phyloP scores from a whole-genome alignment of 2,113 vertebrate species.

The Syngnathus floridae region DNA sequence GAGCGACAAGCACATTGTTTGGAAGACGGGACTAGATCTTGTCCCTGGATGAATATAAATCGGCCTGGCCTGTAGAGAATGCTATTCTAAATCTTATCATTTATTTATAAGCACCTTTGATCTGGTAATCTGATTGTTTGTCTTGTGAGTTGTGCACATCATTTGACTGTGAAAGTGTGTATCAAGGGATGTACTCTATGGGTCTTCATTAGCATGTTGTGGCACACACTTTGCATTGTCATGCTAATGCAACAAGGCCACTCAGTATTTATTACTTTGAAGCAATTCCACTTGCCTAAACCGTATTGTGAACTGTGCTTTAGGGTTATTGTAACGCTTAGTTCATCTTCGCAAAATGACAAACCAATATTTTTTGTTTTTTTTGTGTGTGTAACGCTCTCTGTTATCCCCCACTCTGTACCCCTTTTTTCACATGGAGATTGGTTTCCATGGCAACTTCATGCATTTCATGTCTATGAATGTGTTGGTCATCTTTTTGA shows the following conservation, averaged over 20 bases:
- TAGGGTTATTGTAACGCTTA: neutral
- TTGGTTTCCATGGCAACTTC: constrained; percentile 47
- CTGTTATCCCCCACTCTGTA: constrained; percentile 1
- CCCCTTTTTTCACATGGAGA: constrained; percentile 14
- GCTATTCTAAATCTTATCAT: constrained; percentile 47
- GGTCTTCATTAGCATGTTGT: constrained; percentile 24
- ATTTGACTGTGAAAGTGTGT: constrained; percentile 14
- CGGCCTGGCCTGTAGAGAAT: constrained; percentile 32
- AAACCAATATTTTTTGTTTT: neutral
- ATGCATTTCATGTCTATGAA: constrained; percentile 22
- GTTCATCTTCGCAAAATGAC: neutral
- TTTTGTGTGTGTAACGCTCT: neutral
- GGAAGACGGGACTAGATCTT: constrained; percentile 21
- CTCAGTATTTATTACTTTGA: constrained; percentile 48
- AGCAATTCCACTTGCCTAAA: constrained; percentile 22
- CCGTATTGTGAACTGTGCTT: neutral
- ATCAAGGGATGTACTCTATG: constrained; percentile 1
- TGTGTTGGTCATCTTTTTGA: constrained; percentile 11
- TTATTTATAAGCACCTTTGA: constrained; percentile 49
- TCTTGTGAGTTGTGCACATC: neutral
- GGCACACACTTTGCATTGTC: constrained; percentile 45
- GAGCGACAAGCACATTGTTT: constrained; percentile 44
- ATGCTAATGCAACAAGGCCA: constrained; percentile 54
- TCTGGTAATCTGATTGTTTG: constrained; percentile 4
- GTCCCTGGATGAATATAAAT: constrained; percentile 39